A percentile compares a stretch with the other conserved stretches of the same genome.
Conservation (phyloP, 2,797 vertebrate genomes). For the Linurgus olivaceus region DNA sequence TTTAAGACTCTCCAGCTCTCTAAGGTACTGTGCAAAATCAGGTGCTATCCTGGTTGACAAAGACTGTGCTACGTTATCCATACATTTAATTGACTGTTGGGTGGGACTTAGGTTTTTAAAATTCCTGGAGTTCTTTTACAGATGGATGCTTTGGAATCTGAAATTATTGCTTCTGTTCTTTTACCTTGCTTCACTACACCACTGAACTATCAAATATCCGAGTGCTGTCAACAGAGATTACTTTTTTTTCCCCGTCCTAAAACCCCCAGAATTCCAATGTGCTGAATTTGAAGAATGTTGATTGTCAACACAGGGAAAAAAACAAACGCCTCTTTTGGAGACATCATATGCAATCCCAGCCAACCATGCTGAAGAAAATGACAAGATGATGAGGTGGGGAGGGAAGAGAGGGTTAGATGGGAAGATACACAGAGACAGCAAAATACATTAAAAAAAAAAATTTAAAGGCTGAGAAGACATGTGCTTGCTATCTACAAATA, state of each 20-base stretch:
- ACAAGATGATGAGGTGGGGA: neutral
- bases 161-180: neutral
- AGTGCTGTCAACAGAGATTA: neutral
- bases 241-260: neutral
- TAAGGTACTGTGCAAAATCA: neutral
- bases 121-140: neutral
- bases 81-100: neutral
- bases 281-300: neutral
- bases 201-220: neutral
- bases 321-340: fast-evolving
- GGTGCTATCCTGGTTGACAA: neutral
- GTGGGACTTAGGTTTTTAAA: neutral
- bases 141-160: neutral
- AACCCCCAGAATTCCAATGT: neutral
- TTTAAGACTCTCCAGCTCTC: neutral
- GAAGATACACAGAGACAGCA: neutral
- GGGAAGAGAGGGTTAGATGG: neutral
- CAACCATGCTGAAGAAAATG: neutral
- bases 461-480: neutral
- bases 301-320: neutral
- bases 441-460: neutral
- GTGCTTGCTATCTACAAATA: neutral
- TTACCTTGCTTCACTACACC: neutral
- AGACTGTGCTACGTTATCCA: neutral
- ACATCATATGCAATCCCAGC: neutral